phyloP scores from a whole-genome alignment of 2,888 invertebrate genomes.

The Petrolisthes cinctipes region DNA sequence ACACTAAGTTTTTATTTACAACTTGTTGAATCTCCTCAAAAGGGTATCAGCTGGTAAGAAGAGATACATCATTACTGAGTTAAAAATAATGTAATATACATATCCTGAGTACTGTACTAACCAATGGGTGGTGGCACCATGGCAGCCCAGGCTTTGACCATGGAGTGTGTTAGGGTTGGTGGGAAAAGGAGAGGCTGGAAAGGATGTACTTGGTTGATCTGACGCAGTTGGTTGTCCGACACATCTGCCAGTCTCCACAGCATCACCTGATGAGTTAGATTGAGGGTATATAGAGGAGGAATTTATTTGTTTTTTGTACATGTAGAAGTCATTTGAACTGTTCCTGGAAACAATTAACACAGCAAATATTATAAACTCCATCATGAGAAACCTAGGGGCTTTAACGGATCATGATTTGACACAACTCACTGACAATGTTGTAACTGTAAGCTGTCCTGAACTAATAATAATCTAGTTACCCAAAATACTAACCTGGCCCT shows the following conservation, averaged over 20 bases:
- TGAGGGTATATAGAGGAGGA: no score
- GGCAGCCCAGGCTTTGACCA: conserved; percentile 57
- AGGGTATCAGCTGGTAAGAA: not conserved
- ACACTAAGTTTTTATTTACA: no score
- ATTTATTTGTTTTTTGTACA: no score
- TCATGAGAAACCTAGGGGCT: no score
- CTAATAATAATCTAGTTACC: not conserved
- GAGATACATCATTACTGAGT: not conserved
- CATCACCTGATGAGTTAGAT: conserved; percentile 32
- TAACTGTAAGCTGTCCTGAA: not conserved
- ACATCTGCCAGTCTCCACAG: conserved; percentile 64
- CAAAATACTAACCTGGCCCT: conserved; percentile 78
- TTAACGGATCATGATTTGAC: no score
- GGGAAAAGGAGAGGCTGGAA: conserved; percentile 51
- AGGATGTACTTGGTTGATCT: conserved; percentile 50
- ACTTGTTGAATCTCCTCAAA: no score
- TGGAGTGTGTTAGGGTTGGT: conserved; percentile 58
- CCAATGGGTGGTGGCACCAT: conserved; percentile 64
- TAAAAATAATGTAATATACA: not conserved
- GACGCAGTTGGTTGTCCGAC: conserved; percentile 51
- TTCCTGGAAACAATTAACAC: no score
- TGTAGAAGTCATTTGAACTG: no score
- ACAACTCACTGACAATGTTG: no score
- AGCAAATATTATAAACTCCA: no score
- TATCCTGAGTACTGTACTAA: conserved; percentile 16